phyloP scores from a whole-genome alignment of 35 echinoderm and acorn worm species.

The Holothuria glaberrima region DNA sequence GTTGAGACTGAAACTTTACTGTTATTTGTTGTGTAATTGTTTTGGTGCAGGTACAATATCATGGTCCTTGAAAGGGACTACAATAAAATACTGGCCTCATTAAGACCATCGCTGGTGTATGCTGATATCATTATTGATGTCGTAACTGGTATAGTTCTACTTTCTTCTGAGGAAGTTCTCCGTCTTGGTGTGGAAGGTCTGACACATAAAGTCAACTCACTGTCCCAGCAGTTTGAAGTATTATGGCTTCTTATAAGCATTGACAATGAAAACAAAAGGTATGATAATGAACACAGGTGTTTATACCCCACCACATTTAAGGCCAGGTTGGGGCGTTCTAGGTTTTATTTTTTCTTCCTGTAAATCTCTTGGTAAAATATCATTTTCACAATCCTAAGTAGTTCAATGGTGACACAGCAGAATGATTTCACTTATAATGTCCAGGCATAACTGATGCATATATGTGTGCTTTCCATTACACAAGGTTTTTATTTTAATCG shows the following conservation, averaged over 20 bases:
- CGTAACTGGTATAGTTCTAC: background rate
- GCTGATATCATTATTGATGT: constrained; percentile 47
- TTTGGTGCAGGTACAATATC: constrained; percentile 35
- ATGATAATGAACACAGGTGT: background rate
- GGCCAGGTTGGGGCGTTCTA: too few relatives aligned
- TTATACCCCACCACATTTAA: too few relatives aligned
- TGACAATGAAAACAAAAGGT: background rate
- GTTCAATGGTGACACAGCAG: too few relatives aligned
- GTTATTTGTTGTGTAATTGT: background rate
- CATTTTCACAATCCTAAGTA: too few relatives aligned
- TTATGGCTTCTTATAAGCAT: background rate
- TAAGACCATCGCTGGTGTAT: background rate
- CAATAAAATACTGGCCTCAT: background rate
- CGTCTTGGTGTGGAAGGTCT: background rate
- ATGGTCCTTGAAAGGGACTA: constrained; percentile 48
- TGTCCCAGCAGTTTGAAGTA: constrained; percentile 29
- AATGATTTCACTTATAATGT: too few relatives aligned
- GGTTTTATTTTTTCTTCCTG: too few relatives aligned
- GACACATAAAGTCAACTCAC: background rate
- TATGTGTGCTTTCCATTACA: too few relatives aligned
- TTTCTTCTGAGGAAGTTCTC: background rate
- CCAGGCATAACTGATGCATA: too few relatives aligned
- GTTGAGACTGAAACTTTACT: too few relatives aligned
- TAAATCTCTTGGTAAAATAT: too few relatives aligned
- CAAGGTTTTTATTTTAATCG: too few relatives aligned